These are phyloP conservation scores for Lepidurus packardi DNA, from an alignment of 1,140 invertebrate species.

Conservation along the genomic window DNA sequence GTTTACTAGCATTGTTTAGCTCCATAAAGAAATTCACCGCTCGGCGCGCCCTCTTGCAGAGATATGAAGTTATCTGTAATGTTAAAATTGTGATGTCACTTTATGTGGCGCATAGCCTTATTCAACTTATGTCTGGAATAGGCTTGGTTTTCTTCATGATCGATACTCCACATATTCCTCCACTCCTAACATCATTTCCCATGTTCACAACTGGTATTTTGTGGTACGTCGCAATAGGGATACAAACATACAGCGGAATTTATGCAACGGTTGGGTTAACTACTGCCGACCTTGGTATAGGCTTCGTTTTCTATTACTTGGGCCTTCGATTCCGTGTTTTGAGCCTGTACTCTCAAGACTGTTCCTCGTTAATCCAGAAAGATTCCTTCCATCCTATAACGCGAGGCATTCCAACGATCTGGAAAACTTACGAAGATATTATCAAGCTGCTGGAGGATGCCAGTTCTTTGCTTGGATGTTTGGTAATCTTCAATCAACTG, in stretches of 20 bases:
- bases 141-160: not conserved
- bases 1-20: not conserved
- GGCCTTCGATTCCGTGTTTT: not conserved
- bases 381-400: not conserved
- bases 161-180: not conserved
- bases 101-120: not conserved
- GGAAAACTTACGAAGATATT: not conserved
- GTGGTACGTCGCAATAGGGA: not conserved
- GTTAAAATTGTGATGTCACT: not conserved
- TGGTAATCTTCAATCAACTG: not conserved
- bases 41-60: not conserved
- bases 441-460: not conserved
- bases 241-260: not conserved
- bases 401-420: not conserved
- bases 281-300: not conserved
- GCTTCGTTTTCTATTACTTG: not conserved
- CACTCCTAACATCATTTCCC: not conserved
- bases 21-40: not conserved
- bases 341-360: not conserved
- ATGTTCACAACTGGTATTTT: not conserved
- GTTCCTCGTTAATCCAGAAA: not conserved
- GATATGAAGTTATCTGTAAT: not conserved
- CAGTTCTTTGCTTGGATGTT: not conserved
- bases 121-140: not conserved
- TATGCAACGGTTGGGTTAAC: not conserved